These are phyloP conservation scores for Cyphomyrus discorhynchus DNA, from an alignment of 2,113 vertebrate species.

Conservation along the genomic window DNA sequence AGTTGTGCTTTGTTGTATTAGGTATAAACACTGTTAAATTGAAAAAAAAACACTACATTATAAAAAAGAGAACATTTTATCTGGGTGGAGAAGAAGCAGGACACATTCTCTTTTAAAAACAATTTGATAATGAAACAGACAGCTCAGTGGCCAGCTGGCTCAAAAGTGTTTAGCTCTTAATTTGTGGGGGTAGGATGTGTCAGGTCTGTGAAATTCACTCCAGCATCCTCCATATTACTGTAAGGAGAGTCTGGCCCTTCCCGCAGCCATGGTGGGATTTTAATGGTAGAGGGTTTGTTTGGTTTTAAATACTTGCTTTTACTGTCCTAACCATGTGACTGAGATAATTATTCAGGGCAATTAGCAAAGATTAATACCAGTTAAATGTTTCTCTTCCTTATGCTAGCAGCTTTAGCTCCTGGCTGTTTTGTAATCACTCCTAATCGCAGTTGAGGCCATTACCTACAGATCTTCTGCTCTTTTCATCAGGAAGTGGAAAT, in stretches of 20 bases:
- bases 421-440: constrained; percentile 73
- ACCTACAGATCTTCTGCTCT: constrained; percentile 58
- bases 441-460: constrained; percentile 77
- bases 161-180: not conserved
- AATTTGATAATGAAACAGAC: not conserved
- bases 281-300: not conserved
- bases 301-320: constrained; percentile 20
- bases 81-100: not conserved
- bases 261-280: not conserved
- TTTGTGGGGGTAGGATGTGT: not conserved
- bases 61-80: not conserved
- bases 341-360: constrained; percentile 66
- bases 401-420: constrained; percentile 65
- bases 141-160: not conserved
- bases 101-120: not conserved
- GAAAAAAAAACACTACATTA: not conserved
- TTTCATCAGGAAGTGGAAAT: constrained; percentile 67
- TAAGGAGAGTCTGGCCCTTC: not conserved
- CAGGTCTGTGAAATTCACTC: constrained; percentile 9
- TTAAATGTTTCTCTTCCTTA: constrained; percentile 69
- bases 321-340: constrained; percentile 46
- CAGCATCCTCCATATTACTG: not conserved
- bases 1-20: not conserved
- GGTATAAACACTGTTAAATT: not conserved
- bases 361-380: constrained; percentile 73